Base-by-base conservation (phyloP, 2,888 invertebrate species). In the Thecocarcelia acutangulata region DNA sequence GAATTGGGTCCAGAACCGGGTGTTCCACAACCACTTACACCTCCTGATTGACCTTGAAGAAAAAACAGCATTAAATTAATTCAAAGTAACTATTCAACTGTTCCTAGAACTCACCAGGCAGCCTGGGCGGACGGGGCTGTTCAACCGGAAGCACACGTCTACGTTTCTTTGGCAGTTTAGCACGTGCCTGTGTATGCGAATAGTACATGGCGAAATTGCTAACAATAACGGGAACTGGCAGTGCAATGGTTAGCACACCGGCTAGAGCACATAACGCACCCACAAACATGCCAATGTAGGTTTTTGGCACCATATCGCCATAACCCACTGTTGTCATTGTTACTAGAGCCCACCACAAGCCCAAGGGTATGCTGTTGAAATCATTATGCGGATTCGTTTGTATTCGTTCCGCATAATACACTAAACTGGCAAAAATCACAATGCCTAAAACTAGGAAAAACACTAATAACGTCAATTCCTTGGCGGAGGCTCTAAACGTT, bases 281-380 rank as follows among this genome's bases (percentile, higher is more conserved):
- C 85, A 98, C 98, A 90, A 98, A 97, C 98, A 98, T 98, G 85
- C 98, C 98, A 84, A 97, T 96, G 91, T 98, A 98, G 52, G 98
- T 98, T 91, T 98, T 98, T 83, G 98, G 98, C 86, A 96, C 97
- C 98, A 98, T 98, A 91, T 98, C 98, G 78, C 98, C 98, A 91
- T 98, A 99, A 54, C 98, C 98, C 78, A 98, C 98, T 0, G 97
- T 98, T 86, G 98, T 99, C 98, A 99, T 98, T 85, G 98, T 98
- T 85, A 98, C 98, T 91, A 98, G 93, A 56, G 98, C 98, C 98
- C 98, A 99, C 98, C 98, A 98, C 85, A 98, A 92, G 56, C 98
- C 98, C 87, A 98, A 93, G 56, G 98, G 98, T 93, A 99, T 99
- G 91, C 97, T 98, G 91, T 97, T 97, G 93, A 99, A 99, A 92